Evolutionary conservation across 2,113 vertebrate species (phyloP), one percentile per base, ranked within the genome.

Genomic region (Etheostoma spectabile): DNA sequence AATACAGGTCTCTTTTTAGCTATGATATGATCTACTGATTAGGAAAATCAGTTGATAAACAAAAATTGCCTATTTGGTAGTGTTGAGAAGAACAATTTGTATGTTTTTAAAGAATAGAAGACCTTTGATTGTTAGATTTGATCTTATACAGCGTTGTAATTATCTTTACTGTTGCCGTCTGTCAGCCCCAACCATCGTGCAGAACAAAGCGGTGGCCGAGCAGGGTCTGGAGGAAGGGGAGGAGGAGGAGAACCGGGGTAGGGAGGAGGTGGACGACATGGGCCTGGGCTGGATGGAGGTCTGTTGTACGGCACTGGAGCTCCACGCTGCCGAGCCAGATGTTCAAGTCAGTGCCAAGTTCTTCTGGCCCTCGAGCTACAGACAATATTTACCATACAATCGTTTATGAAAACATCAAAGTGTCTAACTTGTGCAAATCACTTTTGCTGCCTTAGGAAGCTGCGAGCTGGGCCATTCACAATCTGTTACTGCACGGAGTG

Each of bases 391-490:
- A 6, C 42, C 2, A 3, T 0, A 6, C 4, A 42, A 8, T 21
- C 2, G 1, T 13, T 57, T 51, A 38, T 21, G 19, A 51, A 15
- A 24, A 19, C 3, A 22, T 19, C 0, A 21, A 21, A 3, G 2
- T 7, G 21, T 83, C 19, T 0, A 24, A 74, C 42, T 5, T 24
- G 48, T 66, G 38, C 24, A 13, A 35, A 57, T 65, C 19, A 0
- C 56, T 86, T 80, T 1, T 46, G 2, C 80, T 1, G n/a, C 10
- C 60, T 53, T 92, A 99, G 98, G 97, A 97, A 80, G 96, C 97
- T 11, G 96, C 97, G 0, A 97, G 98, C 85, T 97, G 97, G 97
- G 97, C 98, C 72, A 88, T 99, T 55, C 96, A 98, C 88, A 97
- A 95, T 62, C 95, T 99, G 73, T 90, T 99, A 52, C 90, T 98